Base-by-base conservation (phyloP, 2,797 vertebrate species). In the Aotus griseimembra region DNA sequence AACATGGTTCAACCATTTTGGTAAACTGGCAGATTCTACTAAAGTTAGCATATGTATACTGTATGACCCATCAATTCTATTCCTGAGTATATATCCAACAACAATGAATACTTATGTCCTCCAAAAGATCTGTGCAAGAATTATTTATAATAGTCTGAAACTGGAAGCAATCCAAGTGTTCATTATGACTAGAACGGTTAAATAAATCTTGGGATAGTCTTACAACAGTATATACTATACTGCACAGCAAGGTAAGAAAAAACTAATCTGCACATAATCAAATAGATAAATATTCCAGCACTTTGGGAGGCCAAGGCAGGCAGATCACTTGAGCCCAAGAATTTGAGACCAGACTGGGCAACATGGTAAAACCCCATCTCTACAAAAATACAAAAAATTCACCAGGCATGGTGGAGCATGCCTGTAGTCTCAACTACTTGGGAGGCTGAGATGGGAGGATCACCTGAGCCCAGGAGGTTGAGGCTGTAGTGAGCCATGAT, bases 131-230 rank as follows among this genome's bases (percentile, higher is more conserved):
- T 84, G 24, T 61, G 14, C 14, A 88, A 95, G 64, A 95, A 94
- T 90, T 94, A 93, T 75, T 58, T 28, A 22, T 46, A 61, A 83
- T 84, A 88, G 24, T 39, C 67, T 41, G 2, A 91, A 86, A 93
- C 80, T 93, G 61, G 76, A 89, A 95, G 57, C 33, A 86, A 82
- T 33, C 50, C 94, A 92, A 92, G 73, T 77, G 39, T 93, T 52
- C 85, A 86, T 82, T 96, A 57, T 87, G 26, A 79, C 91, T 89
- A 93, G 50, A 95, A 93, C n/a, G 28, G 28, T 94, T 77, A 67
- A 41, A 64, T 90, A 96, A 83, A 81, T 95, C 70, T 64, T 90
- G 44, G 3, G 57, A 41, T 22, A 36, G 26, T 93, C 57, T 79
- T 79, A 92, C 15, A 52, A 64, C 48, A 58, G 33, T 86, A 79